phyloP scores from a whole-genome alignment of 2,888 invertebrate genomes.

The Tanytarsus gracilentus region DNA sequence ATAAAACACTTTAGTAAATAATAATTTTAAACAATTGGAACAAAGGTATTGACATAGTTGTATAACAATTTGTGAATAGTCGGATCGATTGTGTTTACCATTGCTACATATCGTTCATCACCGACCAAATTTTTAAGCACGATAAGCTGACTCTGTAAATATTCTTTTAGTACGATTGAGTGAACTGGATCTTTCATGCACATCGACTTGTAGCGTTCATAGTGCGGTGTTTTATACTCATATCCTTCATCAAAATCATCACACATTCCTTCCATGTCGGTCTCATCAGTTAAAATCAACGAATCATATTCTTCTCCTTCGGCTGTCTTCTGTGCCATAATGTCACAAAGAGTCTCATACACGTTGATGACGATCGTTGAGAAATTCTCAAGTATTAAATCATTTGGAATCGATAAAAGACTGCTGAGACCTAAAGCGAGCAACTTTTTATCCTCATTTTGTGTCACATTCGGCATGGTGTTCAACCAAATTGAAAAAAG shows the following conservation, averaged over 20 bases:
- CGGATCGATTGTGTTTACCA: conserved; percentile 62
- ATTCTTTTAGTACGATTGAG: conserved; percentile 62
- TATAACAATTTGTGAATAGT: conserved; percentile 46
- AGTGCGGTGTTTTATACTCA: conserved; percentile 59
- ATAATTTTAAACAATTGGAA: conserved; percentile 15
- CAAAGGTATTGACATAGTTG: conserved; percentile 23
- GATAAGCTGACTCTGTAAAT: conserved; percentile 59
- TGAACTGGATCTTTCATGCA: conserved; percentile 70
- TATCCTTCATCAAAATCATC: conserved; percentile 46
- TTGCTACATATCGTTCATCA: conserved; percentile 60
- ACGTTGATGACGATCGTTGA: conserved; percentile 63
- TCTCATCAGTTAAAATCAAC: conserved; percentile 38
- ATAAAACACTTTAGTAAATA: too few species aligned
- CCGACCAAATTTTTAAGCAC: conserved; percentile 67
- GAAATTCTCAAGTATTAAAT: conserved; percentile 61
- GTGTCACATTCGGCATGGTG: conserved; percentile 67
- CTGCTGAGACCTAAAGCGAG: conserved; percentile 60
- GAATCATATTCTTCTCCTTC: conserved; percentile 53
- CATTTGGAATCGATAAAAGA: conserved; percentile 58
- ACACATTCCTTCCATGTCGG: conserved; percentile 38
- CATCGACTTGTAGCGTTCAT: conserved; percentile 55
- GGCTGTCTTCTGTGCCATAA: conserved; percentile 63
- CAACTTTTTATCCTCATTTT: conserved; percentile 73
- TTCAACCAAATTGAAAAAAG: conserved; percentile 70
- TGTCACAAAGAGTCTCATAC: conserved; percentile 69